Percentiles rank a stretch among this genome's conserved stretches.
Conservation (phyloP, 2,113 vertebrate species). For the Tylochromis polylepis region DNA sequence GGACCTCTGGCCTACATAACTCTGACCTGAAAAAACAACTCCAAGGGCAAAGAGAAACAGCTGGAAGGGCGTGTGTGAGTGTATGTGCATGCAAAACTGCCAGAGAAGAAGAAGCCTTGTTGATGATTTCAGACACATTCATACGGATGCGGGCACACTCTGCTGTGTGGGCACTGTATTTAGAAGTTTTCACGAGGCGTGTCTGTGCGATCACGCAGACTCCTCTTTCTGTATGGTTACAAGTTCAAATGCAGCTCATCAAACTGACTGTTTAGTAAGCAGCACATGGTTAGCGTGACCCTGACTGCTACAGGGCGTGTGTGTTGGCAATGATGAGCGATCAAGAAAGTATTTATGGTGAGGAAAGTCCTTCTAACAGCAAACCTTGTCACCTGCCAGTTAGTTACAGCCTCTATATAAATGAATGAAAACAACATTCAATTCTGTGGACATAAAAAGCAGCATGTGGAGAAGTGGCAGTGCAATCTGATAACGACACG, state of each 20-base stretch:
- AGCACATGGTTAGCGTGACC: not conserved
- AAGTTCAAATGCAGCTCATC: not conserved
- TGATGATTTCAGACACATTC: not conserved
- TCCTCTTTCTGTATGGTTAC: not conserved
- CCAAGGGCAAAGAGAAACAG: not conserved
- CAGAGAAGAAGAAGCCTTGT: not conserved
- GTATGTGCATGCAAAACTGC: not conserved
- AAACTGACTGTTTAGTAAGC: not conserved
- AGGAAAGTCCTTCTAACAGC: not conserved
- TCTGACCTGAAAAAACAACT: slow-evolving; percentile 3
- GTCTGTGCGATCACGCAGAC: not conserved
- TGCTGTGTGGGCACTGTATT: not conserved
- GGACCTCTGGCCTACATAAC: slow-evolving; percentile 1
- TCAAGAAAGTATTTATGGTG: not conserved
- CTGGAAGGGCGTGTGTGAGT: not conserved
- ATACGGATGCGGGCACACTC: not conserved
- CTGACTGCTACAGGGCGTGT: not conserved
- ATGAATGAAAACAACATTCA: not conserved
- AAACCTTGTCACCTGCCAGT: accelerated
- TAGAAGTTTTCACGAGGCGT: not conserved
- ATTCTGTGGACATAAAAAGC: accelerated
- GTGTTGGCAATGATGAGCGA: not conserved
- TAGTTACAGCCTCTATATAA: not conserved
- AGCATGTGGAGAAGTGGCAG: not conserved
- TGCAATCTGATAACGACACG: not conserved